phyloP scores from a whole-genome alignment of 64 coral and sea anemone species.

The Montipora efflorescens region DNA sequence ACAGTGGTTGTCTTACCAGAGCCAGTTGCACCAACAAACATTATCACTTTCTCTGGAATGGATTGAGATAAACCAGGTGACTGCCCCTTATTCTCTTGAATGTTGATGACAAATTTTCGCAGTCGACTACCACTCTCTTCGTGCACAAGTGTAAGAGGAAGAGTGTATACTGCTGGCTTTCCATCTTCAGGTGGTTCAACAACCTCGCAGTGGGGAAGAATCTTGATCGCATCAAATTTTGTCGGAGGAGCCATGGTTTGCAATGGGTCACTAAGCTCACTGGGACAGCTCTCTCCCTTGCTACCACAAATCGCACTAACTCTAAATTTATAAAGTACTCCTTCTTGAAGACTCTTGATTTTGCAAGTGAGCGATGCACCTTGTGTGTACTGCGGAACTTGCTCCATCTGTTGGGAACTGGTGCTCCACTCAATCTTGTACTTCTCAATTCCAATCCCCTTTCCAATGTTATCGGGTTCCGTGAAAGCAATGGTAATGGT shows the following conservation, averaged over 20 bases:
- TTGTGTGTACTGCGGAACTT: background rate
- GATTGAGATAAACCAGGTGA: background rate
- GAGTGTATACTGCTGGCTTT: constrained; percentile 29
- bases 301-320: background rate
- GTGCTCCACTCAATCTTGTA: constrained; percentile 21
- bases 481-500: constrained; percentile 2
- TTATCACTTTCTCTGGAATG: constrained; percentile 53
- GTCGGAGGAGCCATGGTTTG: background rate
- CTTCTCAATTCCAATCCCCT: constrained; percentile 3
- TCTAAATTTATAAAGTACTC: background rate
- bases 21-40: constrained; percentile 59
- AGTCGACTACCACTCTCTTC: background rate
- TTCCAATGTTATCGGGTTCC: background rate
- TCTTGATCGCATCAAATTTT: constrained; percentile 38
- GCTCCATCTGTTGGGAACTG: constrained; percentile 12
- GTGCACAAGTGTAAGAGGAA: constrained; percentile 27
- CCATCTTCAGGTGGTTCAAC: constrained; percentile 10
- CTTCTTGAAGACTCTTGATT: background rate
- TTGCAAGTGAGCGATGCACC: background rate
- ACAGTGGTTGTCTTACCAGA: constrained; percentile 46
- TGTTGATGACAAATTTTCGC: background rate
- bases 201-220: constrained; percentile 5
- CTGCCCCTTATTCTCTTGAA: background rate
- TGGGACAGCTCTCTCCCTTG: background rate
- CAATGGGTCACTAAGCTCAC: background rate